These are phyloP conservation scores for Heteromyza rotundicornis DNA, from an alignment of 2,888 invertebrate species.

Conservation along the genomic window DNA sequence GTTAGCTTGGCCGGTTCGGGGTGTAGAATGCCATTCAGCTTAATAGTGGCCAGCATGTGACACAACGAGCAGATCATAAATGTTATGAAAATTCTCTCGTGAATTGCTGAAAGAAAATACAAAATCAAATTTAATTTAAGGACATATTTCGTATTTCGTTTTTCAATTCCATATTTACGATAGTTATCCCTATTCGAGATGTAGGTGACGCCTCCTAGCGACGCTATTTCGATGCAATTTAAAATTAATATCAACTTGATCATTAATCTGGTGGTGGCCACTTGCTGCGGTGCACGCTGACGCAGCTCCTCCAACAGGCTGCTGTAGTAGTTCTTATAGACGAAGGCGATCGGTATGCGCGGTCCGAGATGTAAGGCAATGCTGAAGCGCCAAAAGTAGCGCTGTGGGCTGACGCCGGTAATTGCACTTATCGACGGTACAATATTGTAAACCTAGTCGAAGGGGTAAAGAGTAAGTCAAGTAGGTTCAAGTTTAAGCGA, in stretches of 20 bases:
- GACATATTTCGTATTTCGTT: background rate
- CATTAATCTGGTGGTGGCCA: conserved; percentile 67
- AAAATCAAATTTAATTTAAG: background rate
- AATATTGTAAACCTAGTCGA: conserved; percentile 91
- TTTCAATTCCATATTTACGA: conserved; percentile 71
- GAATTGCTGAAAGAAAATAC: conserved; percentile 73
- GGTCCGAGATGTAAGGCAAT: conserved; percentile 92
- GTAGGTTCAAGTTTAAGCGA: no score
- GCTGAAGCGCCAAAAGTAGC: conserved; percentile 90
- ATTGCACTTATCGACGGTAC: conserved; percentile 96
- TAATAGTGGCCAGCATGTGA: conserved; percentile 81
- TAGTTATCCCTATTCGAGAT: conserved; percentile 95
- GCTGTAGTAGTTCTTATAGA: conserved; percentile 83
- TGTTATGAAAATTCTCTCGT: conserved; percentile 89
- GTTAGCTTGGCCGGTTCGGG: conserved; percentile 47
- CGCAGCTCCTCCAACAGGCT: conserved; percentile 61
- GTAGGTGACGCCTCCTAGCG: conserved; percentile 90
- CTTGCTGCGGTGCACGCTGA: conserved; percentile 39
- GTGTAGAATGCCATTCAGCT: conserved; percentile 63
- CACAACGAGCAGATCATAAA: conserved; percentile 86
- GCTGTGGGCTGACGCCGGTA: conserved; percentile 90
- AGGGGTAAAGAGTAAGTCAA: background rate
- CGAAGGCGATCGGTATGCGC: conserved; percentile 84
- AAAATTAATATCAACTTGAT: conserved; percentile 80
- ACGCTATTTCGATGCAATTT: conserved; percentile 82